These are phyloP conservation scores for Neodontobutis hainanensis DNA, from an alignment of 2,113 vertebrate species.

Conservation along the genomic window DNA sequence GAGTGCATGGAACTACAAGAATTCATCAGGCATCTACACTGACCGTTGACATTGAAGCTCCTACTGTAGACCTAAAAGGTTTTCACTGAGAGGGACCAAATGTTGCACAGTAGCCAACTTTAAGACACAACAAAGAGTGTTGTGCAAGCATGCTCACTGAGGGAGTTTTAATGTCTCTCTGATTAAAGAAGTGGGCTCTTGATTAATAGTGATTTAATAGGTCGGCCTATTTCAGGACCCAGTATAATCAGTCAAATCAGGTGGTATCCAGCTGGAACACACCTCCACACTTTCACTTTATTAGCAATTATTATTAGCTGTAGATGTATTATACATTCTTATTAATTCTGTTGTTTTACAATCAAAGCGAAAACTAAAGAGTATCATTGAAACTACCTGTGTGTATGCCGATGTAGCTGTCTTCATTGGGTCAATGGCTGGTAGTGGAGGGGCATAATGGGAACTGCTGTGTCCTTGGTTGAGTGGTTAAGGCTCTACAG, in stretches of 20 bases:
- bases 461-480: slow-evolving; percentile 19
- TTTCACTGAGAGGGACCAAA: slow-evolving; percentile 1
- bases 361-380: too few species aligned
- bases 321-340: not conserved
- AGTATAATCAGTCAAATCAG: slow-evolving; percentile 70
- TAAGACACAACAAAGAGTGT: slow-evolving; percentile 24
- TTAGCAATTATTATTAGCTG: slow-evolving; percentile 2
- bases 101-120: slow-evolving; percentile 18
- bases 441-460: slow-evolving; percentile 2
- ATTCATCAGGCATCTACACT: not conserved
- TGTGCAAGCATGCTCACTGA: slow-evolving; percentile 18
- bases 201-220: slow-evolving; percentile 71
- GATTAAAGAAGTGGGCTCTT: slow-evolving; percentile 65
- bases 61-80: not conserved
- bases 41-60: not conserved
- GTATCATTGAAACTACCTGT: not conserved
- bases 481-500: slow-evolving; percentile 14
- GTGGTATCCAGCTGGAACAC: slow-evolving; percentile 59
- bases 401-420: not conserved
- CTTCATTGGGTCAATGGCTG: not conserved
- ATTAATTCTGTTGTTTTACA: too few species aligned
- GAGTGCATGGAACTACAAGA: not conserved
- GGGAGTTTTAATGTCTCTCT: slow-evolving; percentile 45
- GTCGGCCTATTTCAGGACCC: slow-evolving; percentile 67
- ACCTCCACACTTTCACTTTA: slow-evolving; percentile 23